Evolutionary conservation across 2,113 vertebrate genomes (phyloP).

Genomic region (Leptocoma aspasia): DNA sequence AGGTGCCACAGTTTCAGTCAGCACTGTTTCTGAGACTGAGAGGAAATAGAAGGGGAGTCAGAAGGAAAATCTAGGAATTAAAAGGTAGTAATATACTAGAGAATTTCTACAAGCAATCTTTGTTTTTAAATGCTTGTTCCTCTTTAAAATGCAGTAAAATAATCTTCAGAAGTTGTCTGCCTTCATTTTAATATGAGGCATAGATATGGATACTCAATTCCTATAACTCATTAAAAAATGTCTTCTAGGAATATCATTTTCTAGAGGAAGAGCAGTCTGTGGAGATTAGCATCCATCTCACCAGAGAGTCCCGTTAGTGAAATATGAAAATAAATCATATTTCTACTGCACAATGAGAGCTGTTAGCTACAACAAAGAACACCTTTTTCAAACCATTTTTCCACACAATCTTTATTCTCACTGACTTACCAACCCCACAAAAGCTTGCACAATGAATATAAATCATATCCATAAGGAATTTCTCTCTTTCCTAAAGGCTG

Average conservation of each 20-base stretch:
- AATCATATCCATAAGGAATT: constrained; percentile 55
- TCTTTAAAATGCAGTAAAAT: not conserved
- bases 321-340: constrained; percentile 54
- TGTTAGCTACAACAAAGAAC: constrained; percentile 32
- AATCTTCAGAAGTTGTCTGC: not conserved
- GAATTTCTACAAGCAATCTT: not conserved
- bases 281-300: constrained; percentile 57
- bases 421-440: constrained; percentile 21
- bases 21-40: not conserved
- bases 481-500: constrained; percentile 6
- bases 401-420: not conserved
- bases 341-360: not conserved
- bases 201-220: not conserved
- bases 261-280: not conserved
- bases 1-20: not conserved
- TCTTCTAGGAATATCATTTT: constrained; percentile 17
- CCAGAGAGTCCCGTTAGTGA: constrained; percentile 32
- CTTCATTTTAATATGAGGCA: constrained; percentile 39
- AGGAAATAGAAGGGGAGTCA: not conserved
- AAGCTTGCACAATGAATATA: constrained; percentile 42
- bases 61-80: not conserved
- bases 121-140: not conserved
- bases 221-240: constrained; percentile 52
- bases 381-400: constrained; percentile 32
- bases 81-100: not conserved